Evolutionary conservation across 1,140 invertebrate species (phyloP), one percentile per base, ranked within the genome.

Genomic region (Trinorchestia longiramus): DNA sequence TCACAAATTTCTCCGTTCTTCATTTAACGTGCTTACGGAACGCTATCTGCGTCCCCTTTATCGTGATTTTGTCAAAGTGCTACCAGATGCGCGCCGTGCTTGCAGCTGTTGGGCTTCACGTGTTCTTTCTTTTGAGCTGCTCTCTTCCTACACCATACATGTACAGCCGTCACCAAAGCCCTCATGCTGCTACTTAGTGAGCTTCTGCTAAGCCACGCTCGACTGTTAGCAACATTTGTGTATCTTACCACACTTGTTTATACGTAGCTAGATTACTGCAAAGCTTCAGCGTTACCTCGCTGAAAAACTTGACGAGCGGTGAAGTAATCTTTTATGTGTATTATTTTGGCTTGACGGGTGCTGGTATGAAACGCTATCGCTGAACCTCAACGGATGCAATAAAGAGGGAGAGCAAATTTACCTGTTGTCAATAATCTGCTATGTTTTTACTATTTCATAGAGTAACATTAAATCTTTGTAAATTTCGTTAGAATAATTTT

Each of bases 101-200:
- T 87, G 88, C 88, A 90, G 88, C 36, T 90, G 43, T 90, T 6
- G 88, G 88, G 88, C 88, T 90, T 90, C 88, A 36, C 3, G 88
- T 15, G 88, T 42, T 90, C 28, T 41, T 8, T 42, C 88, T 43
- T 28, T 42, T 41, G 43, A 90, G 23, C 11, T 90, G 88, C 43
- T 90, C 43, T 19, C 36, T 42, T 41, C 43, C 88, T 42, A 41
- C 88, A 17, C 6, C 43, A 28, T 90, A 0, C 36, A 42, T 41
- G 15, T 42, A 43, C 88, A 41, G 88, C 43, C 43, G 88, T 90
- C 43, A 42, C 88, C 43, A 3, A 90, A 3, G 28, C 8, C 43
- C 88, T 42, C 88, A 41, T 90, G n/a, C 4, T 42, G 41, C 23
- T 90, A 41, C 88, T 90, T 42, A 42, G 88, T 43, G 88, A 90